These are phyloP conservation scores for Poeciliopsis paucimaculata DNA, from an alignment of 2,797 vertebrate genomes.

Conservation along the genomic window DNA sequence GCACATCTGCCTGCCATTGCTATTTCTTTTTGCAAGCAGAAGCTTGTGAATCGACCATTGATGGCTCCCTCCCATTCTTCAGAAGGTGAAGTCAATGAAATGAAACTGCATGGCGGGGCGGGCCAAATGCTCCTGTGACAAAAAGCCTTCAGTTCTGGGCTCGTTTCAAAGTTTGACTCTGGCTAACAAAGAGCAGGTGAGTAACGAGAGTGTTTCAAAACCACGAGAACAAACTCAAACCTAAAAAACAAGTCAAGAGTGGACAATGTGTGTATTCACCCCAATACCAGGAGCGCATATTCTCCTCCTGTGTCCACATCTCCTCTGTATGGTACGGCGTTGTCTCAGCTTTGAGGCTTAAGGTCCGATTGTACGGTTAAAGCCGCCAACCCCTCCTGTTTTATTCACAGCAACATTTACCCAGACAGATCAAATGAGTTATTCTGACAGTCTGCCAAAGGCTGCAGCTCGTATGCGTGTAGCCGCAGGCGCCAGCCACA, in stretches of 20 bases:
- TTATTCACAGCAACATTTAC: slow-evolving; percentile 27
- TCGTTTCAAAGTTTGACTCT: slow-evolving; percentile 28
- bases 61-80: slow-evolving; percentile 1
- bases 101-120: not conserved
- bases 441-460: slow-evolving; percentile 41
- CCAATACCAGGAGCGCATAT: slow-evolving; percentile 20
- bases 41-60: slow-evolving; percentile 23
- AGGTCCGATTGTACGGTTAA: slow-evolving; percentile 21
- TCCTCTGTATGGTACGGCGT: not conserved
- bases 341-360: slow-evolving; percentile 24
- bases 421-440: slow-evolving; percentile 38
- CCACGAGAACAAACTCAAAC: slow-evolving; percentile 18
- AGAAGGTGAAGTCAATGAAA: slow-evolving; percentile 3
- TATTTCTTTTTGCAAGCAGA: slow-evolving; percentile 1
- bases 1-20: not conserved
- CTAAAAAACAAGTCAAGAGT: slow-evolving; percentile 4
- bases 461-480: slow-evolving; percentile 24
- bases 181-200: slow-evolving; percentile 31
- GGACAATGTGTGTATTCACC: not conserved
- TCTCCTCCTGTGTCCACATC: slow-evolving; percentile 1
- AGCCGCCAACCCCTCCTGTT: slow-evolving; percentile 27
- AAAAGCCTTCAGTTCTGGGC: slow-evolving; percentile 40
- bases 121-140: slow-evolving; percentile 21
- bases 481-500: slow-evolving; percentile 36
- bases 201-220: slow-evolving; percentile 48